Base-by-base conservation (phyloP, 1,140 invertebrate species). In the Megalonaias nervosa region DNA sequence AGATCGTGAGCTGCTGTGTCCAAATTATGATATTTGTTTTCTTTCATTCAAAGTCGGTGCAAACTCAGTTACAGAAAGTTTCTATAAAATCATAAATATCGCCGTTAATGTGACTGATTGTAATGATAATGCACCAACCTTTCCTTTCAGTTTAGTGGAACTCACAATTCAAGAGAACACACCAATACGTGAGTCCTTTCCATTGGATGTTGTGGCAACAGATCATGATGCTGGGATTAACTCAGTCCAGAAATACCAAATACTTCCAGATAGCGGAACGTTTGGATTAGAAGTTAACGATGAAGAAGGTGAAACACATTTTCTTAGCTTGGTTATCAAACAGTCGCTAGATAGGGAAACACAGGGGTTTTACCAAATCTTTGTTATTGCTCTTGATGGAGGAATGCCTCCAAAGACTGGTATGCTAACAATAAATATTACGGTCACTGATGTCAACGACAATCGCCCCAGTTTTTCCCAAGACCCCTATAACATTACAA, bases 81-180 rank as follows among this genome's bases (percentile, higher is more conserved):
- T 79, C 67, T 77, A 79, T 57, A 84, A 81, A 21, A 77, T 75
- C 13, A 65, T 88, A 9, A 64, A 68, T 9, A 93, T 98, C 16
- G 90, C 93, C 55, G 93, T 99, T 12, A 93, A 92, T 56, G 81
- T 91, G 9, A 81, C 71, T 14, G 90, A 91, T 77, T 74, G 82
- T n/a, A 91, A 91, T 75, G 90, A 91, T 77, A 89, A 90, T 75
- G 21, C 80, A 21, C 89, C 89, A 3, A 81, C 71, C 15, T 95
- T 99, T 55, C 90, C 95, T 23, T 97, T 98, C 91, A 94, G 95
- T 71, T 98, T 98, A 89, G 97, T 98, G 91, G 98, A 98, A 91
- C 95, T 90, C 71, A 83, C 89, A 62, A 82, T 88, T 55, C 79
- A 84, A 21, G 83, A 85, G 38, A 81, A 86, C 55, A 56, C 79